Evolutionary conservation across 2,113 vertebrate genomes (phyloP).

Genomic region (Verasper variegatus): DNA sequence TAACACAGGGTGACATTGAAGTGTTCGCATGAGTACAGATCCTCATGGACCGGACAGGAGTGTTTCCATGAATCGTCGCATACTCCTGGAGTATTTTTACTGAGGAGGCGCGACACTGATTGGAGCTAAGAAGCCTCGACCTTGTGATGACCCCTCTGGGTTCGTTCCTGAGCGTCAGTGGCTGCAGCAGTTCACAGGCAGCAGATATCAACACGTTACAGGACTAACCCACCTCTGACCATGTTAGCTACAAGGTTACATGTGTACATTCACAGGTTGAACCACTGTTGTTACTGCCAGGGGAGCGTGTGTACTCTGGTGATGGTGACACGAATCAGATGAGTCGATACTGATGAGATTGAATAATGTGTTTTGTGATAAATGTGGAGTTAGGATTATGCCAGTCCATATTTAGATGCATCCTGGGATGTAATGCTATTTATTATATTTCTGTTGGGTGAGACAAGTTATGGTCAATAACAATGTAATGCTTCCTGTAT

Average conservation of each 20-base stretch:
- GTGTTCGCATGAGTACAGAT: not conserved
- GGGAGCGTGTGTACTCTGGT: no score
- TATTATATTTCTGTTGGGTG: no score
- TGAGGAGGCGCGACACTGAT: not conserved
- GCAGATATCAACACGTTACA: not conserved
- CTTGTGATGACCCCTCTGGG: slow-evolving; percentile 78
- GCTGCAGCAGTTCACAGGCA: slow-evolving; percentile 39
- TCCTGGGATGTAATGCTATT: not conserved
- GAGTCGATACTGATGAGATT: no score
- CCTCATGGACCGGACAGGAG: not conserved
- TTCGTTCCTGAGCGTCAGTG: slow-evolving; percentile 34
- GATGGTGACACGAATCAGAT: no score
- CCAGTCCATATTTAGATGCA: no score
- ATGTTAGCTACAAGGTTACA: not conserved
- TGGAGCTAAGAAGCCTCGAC: slow-evolving; percentile 47
- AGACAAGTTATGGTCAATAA: not conserved
- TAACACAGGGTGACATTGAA: slow-evolving; percentile 67
- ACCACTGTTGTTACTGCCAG: no score
- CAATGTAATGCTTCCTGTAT: not conserved
- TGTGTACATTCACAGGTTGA: no score
- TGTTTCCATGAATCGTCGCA: accelerated
- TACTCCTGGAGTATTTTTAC: not conserved
- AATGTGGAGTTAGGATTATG: no score
- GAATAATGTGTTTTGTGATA: no score
- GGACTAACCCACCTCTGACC: no score